A percentile compares a stretch with the other conserved stretches of the same genome.
phyloP scores from a whole-genome alignment of 2,113 vertebrate species.

The Entomyzon cyanotis region DNA sequence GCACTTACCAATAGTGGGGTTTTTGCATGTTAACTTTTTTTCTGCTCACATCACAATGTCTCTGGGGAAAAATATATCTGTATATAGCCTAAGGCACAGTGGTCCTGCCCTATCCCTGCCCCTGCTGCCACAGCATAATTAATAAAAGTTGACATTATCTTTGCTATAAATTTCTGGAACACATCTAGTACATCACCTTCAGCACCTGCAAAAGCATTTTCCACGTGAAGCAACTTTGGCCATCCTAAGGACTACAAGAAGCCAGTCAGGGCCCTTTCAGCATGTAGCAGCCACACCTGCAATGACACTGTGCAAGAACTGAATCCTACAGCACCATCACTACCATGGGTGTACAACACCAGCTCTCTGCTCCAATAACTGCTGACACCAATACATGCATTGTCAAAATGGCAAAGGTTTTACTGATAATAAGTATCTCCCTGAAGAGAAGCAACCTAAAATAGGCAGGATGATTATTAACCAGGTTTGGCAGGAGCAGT shows the following conservation, averaged over 20 bases:
- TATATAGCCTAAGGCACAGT: not conserved
- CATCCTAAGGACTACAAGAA: not conserved
- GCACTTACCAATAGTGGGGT: accelerated
- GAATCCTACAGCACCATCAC: not conserved
- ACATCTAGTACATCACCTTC: not conserved
- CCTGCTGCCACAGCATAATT: not conserved
- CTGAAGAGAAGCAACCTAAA: not conserved
- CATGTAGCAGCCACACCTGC: not conserved
- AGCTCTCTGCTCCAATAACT: not conserved
- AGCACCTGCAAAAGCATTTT: not conserved
- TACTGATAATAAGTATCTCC: not conserved
- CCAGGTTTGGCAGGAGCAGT: not conserved
- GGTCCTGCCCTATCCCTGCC: not conserved
- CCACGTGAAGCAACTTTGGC: not conserved
- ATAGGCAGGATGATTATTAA: not conserved
- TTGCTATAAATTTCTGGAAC: not conserved
- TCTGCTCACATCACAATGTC: not conserved
- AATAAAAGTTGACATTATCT: not conserved
- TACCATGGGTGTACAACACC: not conserved
- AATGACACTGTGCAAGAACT: not conserved
- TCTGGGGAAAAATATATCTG: not conserved
- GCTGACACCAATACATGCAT: not conserved
- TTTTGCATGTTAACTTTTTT: not conserved
- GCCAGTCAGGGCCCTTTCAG: not conserved
- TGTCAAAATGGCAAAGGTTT: not conserved